Base-by-base conservation (phyloP, 2,113 vertebrate genomes). In the Dromas ardeola region DNA sequence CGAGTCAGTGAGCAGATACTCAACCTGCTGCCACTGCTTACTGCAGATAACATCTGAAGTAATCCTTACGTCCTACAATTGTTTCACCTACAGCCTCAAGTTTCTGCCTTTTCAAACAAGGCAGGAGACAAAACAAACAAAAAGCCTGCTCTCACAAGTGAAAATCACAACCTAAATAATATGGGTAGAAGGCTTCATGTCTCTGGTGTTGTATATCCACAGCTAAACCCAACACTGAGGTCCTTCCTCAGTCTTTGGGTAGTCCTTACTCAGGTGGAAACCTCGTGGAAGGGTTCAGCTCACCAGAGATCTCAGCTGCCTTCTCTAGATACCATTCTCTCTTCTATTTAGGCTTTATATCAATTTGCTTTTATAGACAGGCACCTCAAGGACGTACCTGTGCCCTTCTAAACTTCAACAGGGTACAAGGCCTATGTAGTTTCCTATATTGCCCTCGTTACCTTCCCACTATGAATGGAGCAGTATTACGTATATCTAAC, bases 101-200 rank as follows among this genome's bases (percentile, higher is more conserved):
- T 74, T 96, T 93, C 87, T 94, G 73, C 25, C 73, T 87, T 94
- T 87, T 87, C 66, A 89, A 90, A 91, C 27, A 61, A 65, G 42
- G 61, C 40, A 79, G 72, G 78, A 95, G 69, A 63, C 13, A 81
- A 92, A 93, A 65, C 55, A 89, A 92, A 52, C 26, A 81, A 56
- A 94, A 63, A 45, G 38, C 40, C 27, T 66, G 40, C 67, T 59
- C 52, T 85, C 66, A 38, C 49, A 88, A 73, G 61, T 1, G 1
- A 79, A 85, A 91, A 21, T 61, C 25, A 49, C 42, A 62, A 34
- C 25, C 14, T 86, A 81, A 71, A 63, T 38, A 66, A 43, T 30
- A 42, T 4, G 6, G 15, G 52, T 59, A 67, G 55, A 43, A 40
- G 23, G 14, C 32, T 78, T 66, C 22, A 40, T 5, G 22, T 52